A percentile compares a stretch with the other conserved stretches of the same genome.
These are phyloP conservation scores for Sylvicola cinctus DNA, from an alignment of 2,888 invertebrate genomes.

Conservation along the genomic window DNA sequence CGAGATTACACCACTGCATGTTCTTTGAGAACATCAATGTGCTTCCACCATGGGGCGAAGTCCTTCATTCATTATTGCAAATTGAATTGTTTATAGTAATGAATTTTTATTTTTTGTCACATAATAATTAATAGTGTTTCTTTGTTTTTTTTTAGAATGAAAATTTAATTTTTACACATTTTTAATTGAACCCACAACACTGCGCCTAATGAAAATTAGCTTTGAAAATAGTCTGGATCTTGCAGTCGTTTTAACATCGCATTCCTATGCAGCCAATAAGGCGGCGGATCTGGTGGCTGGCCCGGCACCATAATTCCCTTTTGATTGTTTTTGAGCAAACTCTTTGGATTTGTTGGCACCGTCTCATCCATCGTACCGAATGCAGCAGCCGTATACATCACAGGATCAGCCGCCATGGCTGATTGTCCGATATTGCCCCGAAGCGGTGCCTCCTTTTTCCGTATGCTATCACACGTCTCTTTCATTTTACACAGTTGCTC, in stretches of 20 bases:
- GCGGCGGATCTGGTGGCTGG: conserved; percentile 24
- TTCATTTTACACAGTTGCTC: conserved; percentile 64
- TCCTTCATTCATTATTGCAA: too few species aligned
- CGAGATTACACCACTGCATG: too few species aligned
- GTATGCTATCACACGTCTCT: conserved; percentile 49
- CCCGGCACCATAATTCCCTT: conserved; percentile 28
- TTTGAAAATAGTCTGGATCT: conserved; percentile 30
- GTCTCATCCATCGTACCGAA: conserved; percentile 26
- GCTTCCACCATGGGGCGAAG: too few species aligned
- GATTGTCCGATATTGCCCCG: conserved; percentile 16
- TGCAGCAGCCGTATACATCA: conserved; percentile 22
- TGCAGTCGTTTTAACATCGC: conserved; percentile 26
- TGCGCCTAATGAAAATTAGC: too few species aligned
- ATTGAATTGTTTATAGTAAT: too few species aligned
- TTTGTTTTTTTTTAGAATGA: too few species aligned
- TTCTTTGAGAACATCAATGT: too few species aligned
- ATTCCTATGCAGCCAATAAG: conserved; percentile 27
- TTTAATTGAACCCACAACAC: too few species aligned
- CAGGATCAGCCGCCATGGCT: conserved; percentile 24
- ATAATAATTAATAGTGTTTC: too few species aligned
- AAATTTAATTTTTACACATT: too few species aligned
- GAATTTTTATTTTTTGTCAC: too few species aligned
- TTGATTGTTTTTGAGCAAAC: conserved; percentile 29
- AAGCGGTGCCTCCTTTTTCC: conserved; percentile 24
- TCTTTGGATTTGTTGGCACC: conserved; percentile 22